These are phyloP conservation scores for Ophthalmolycus amberensis DNA, from an alignment of 2,113 vertebrate genomes.

Conservation along the genomic window DNA sequence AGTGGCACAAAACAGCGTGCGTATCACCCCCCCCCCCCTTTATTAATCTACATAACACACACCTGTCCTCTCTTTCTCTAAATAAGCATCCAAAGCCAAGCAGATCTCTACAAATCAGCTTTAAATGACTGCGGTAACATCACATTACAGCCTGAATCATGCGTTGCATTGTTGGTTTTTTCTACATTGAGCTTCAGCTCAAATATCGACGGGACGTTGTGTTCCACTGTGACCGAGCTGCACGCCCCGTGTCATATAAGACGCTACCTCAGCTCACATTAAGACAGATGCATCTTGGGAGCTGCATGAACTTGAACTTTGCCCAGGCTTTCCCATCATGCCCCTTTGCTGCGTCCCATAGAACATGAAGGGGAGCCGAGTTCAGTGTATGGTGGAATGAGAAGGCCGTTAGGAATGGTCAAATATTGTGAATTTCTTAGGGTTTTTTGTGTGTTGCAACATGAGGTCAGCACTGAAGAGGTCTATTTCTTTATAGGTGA, in stretches of 20 bases:
- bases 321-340: not conserved
- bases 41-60: constrained; percentile 64
- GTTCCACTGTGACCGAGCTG: not conserved
- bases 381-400: not conserved
- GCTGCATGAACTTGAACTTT: not conserved
- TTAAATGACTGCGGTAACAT: not conserved
- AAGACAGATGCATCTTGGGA: no score
- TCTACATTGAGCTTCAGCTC: constrained; percentile 1
- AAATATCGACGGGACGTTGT: constrained; percentile 9
- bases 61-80: constrained; percentile 25
- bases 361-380: not conserved
- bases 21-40: no score
- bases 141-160: constrained; percentile 18
- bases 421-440: not conserved
- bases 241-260: not conserved
- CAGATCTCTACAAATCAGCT: not conserved
- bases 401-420: not conserved
- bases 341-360: not conserved
- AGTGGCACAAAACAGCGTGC: constrained; percentile 8
- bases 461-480: not conserved
- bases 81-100: not conserved
- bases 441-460: not conserved
- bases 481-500: not conserved
- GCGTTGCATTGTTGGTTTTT: constrained; percentile 27
- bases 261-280: no score